Percentiles rank a stretch among this genome's conserved stretches.
Evolutionary conservation across 1,140 invertebrate species (phyloP).

Genomic region (Trypoxylus dichotomus): DNA sequence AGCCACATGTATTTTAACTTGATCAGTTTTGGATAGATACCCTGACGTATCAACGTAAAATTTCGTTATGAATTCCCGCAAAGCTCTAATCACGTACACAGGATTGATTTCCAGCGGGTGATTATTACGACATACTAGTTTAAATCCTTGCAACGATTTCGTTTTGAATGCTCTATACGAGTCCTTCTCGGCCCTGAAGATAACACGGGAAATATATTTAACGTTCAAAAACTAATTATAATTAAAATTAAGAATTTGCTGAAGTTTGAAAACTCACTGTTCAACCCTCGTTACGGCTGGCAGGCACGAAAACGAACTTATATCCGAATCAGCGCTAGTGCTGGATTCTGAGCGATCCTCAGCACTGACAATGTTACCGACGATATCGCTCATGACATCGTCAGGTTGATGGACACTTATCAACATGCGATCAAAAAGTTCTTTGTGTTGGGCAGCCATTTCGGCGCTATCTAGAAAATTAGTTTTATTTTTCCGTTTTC

Average conservation of each 20-base stretch:
- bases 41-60: slow-evolving; percentile 43
- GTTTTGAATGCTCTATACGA: neutral
- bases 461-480: neutral
- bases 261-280: neutral
- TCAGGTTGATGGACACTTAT: slow-evolving; percentile 36
- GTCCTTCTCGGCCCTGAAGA: neutral
- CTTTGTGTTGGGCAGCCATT: neutral
- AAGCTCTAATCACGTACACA: slow-evolving; percentile 56
- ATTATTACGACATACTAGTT: slow-evolving; percentile 33
- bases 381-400: slow-evolving; percentile 31
- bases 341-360: slow-evolving; percentile 3
- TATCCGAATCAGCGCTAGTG: neutral
- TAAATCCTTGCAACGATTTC: neutral
- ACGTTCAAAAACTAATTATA: no score
- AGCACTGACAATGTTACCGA: slow-evolving; percentile 17
- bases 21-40: neutral
- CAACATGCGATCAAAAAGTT: neutral
- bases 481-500: no score
- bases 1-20: neutral
- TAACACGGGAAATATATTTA: no score
- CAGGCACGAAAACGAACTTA: neutral
- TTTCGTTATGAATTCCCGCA: slow-evolving; percentile 57
- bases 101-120: slow-evolving; percentile 63
- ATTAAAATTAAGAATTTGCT: neutral
- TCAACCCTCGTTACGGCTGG: neutral